A percentile compares a stretch with the other conserved stretches of the same genome.
phyloP scores from a whole-genome alignment of 2,797 vertebrate genomes.

The Hyperoplus immaculatus region DNA sequence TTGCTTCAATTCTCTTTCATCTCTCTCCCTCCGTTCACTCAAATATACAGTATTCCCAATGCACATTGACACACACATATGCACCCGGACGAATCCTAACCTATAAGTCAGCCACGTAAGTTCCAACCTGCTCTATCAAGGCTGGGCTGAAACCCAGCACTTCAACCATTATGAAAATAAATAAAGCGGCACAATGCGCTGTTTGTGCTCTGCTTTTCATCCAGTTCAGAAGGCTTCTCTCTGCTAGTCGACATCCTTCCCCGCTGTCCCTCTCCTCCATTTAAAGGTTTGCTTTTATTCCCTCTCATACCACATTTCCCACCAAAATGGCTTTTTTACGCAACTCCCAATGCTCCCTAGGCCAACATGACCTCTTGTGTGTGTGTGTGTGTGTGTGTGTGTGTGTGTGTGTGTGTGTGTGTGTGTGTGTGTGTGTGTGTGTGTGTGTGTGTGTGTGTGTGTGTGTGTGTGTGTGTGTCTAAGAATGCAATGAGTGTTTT shows the following conservation, averaged over 20 bases:
- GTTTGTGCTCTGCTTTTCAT: conserved; percentile 75
- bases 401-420: conserved; percentile 47
- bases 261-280: conserved; percentile 72
- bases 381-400: conserved; percentile 46
- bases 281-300: conserved; percentile 73
- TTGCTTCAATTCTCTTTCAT: conserved; percentile 41
- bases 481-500: conserved; percentile 77
- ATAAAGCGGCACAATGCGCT: conserved; percentile 73
- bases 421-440: conserved; percentile 28
- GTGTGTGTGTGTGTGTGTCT: conserved; percentile 50
- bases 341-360: conserved; percentile 76
- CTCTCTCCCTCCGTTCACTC: conserved; percentile 32
- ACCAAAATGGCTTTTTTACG: conserved; percentile 78
- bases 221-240: conserved; percentile 55
- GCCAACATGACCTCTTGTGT: conserved; percentile 75
- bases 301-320: conserved; percentile 74
- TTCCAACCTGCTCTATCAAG: conserved; percentile 46
- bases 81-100: conserved; percentile 50
- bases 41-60: conserved; percentile 45
- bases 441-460: conserved; percentile 38
- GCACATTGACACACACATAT: conserved; percentile 19
- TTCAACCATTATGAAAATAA: conserved; percentile 80
- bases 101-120: conserved; percentile 33
- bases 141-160: conserved; percentile 72
- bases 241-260: conserved; percentile 55